Evolutionary conservation across 2,888 invertebrate genomes (phyloP).

Genomic region (Netelia inedita): DNA sequence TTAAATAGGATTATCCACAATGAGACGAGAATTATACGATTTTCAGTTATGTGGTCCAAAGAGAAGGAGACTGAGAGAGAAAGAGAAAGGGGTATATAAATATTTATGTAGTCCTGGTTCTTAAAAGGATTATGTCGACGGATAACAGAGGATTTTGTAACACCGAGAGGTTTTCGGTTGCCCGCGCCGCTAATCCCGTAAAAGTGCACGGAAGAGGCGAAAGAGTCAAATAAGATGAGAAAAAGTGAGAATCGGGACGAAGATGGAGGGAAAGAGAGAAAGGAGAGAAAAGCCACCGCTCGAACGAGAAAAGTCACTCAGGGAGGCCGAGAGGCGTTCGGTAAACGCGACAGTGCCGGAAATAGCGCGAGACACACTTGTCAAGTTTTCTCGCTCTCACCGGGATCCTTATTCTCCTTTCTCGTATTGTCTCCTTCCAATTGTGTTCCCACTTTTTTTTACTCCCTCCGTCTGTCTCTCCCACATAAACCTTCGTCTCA

Average conservation of each 20-base stretch:
- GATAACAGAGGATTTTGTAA: conserved; percentile 50
- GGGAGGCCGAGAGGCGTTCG: conserved; percentile 56
- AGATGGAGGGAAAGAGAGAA: conserved; percentile 2
- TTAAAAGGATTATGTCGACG: conserved; percentile 36
- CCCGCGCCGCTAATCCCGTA: conserved; percentile 54
- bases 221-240: conserved; percentile 39
- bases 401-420: conserved; percentile 21
- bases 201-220: conserved; percentile 55
- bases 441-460: conserved; percentile 23
- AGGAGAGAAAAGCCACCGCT: conserved; percentile 22
- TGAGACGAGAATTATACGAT: conserved; percentile 11
- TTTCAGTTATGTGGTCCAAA: no score
- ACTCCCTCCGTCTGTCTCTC: conserved; percentile 31
- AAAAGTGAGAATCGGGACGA: conserved; percentile 9
- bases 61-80: no score
- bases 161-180: not conserved
- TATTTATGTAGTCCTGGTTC: not conserved
- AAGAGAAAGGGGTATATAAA: not conserved
- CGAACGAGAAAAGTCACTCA: conserved; percentile 70
- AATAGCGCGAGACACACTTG: conserved; percentile 63
- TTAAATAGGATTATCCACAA: conserved; percentile 4
- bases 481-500: not conserved
- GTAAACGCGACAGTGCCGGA: conserved; percentile 63
- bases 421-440: not conserved
- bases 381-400: conserved; percentile 51